Evolutionary conservation across 2,888 invertebrate species (phyloP).

Genomic region (Ctena decussata): DNA sequence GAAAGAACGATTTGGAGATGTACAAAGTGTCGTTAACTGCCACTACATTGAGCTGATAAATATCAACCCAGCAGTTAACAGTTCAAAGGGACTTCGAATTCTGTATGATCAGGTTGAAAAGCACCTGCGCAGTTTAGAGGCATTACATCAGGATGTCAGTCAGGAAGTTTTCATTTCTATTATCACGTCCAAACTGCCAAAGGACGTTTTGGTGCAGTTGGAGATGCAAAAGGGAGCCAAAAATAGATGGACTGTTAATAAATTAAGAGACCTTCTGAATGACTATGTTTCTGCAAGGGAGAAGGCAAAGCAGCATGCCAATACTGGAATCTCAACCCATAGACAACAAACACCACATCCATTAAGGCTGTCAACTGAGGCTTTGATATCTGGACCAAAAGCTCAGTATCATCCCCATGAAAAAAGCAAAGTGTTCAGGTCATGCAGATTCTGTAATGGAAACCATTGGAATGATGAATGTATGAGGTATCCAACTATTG

Average conservation of each 20-base stretch:
- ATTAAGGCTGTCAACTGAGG: background rate
- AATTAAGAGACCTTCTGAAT: background rate
- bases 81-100: background rate
- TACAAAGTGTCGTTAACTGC: no score
- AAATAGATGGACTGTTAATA: background rate
- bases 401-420: background rate
- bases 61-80: background rate
- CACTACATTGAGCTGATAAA: constrained; percentile 29
- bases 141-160: background rate
- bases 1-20: constrained; percentile 32
- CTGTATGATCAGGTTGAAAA: constrained; percentile 13
- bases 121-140: constrained; percentile 28
- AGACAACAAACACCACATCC: background rate
- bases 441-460: constrained; percentile 18
- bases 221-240: constrained; percentile 3
- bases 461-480: constrained; percentile 33
- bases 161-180: constrained; percentile 30
- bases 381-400: background rate
- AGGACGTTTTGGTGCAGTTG: background rate
- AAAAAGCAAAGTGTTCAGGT: background rate
- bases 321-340: background rate
- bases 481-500: constrained; percentile 10
- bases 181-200: constrained; percentile 15
- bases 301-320: background rate
- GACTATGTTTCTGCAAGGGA: background rate